Evolutionary conservation across 2,888 invertebrate species (phyloP).

Genomic region (Nomada ruficornis): DNA sequence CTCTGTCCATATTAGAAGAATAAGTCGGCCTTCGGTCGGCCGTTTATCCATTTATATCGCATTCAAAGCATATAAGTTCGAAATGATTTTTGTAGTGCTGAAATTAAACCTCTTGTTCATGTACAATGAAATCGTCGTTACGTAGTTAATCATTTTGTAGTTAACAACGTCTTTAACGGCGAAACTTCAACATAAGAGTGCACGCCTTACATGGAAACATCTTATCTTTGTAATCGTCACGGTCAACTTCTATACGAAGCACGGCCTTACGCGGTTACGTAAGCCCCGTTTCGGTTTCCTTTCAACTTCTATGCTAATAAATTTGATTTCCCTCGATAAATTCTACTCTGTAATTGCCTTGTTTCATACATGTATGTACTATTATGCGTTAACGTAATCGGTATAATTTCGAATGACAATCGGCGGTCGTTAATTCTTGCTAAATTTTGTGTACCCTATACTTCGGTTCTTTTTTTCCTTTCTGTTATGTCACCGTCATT

Average conservation of each 20-base stretch:
- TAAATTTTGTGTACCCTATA: background rate
- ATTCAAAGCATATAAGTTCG: conserved; percentile 57
- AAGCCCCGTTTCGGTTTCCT: background rate
- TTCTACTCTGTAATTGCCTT: conserved; percentile 35
- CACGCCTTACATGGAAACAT: conserved; percentile 70
- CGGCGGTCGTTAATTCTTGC: conserved; percentile 15
- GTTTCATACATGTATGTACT: conserved; percentile 6
- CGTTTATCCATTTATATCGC: conserved; percentile 55
- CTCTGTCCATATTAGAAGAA: conserved; percentile 44
- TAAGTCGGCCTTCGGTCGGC: conserved; percentile 75
- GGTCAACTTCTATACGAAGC: conserved; percentile 14
- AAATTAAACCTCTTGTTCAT: conserved; percentile 63
- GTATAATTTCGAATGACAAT: conserved; percentile 18
- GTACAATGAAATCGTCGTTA: conserved; percentile 73
- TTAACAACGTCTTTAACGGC: conserved; percentile 70
- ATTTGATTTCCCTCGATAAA: conserved; percentile 18
- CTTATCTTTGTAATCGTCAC: conserved; percentile 25
- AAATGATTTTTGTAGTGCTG: conserved; percentile 62
- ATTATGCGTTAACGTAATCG: conserved; percentile 22
- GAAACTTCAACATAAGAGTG: conserved; percentile 80
- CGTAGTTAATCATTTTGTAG: conserved; percentile 75
- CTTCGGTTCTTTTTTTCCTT: background rate
- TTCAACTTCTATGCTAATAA: conserved; percentile 1
- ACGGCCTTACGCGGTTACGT: conserved; percentile 5
- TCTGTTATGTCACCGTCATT: background rate